Percentiles rank a stretch among this genome's conserved stretches.
Evolutionary conservation across 2,888 invertebrate species (phyloP).

Genomic region (Lordiphosa fenestrarum): DNA sequence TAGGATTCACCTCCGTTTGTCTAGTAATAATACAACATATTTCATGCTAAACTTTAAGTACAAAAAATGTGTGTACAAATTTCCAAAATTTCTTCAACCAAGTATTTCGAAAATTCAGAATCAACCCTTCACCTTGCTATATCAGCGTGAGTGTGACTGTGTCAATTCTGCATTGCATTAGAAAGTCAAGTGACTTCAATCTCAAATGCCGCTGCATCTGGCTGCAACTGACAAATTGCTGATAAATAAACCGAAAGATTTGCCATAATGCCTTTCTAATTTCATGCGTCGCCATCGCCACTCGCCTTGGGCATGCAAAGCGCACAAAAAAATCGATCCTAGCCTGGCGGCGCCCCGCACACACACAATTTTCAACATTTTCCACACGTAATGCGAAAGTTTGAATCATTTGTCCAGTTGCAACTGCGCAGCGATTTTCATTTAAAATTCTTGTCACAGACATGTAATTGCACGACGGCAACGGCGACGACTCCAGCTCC

Average conservation of each 20-base stretch:
- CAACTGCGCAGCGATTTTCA: conserved; percentile 58
- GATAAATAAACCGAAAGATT: conserved; percentile 70
- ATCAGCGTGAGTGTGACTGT: no score
- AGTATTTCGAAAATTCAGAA: no score
- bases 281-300: conserved; percentile 58
- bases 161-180: conserved; percentile 50
- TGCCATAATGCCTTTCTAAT: conserved; percentile 73
- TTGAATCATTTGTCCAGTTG: conserved; percentile 73
- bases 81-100: no score
- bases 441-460: conserved; percentile 74
- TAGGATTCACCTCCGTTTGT: no score
- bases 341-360: conserved; percentile 31
- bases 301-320: conserved; percentile 64
- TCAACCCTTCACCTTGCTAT: no score
- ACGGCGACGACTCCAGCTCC: conserved; percentile 26
- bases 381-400: conserved; percentile 72
- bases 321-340: conserved; percentile 33
- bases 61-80: no score
- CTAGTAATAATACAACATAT: no score
- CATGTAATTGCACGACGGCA: conserved; percentile 61
- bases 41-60: no score
- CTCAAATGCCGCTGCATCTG: conserved; percentile 63
- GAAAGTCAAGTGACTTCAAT: conserved; percentile 65
- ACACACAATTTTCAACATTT: conserved; percentile 60
- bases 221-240: conserved; percentile 73